Percentiles rank a stretch among this genome's conserved stretches.
Evolutionary conservation across 2,113 vertebrate species (phyloP).

Genomic region (Trichomycterus rosablanca): DNA sequence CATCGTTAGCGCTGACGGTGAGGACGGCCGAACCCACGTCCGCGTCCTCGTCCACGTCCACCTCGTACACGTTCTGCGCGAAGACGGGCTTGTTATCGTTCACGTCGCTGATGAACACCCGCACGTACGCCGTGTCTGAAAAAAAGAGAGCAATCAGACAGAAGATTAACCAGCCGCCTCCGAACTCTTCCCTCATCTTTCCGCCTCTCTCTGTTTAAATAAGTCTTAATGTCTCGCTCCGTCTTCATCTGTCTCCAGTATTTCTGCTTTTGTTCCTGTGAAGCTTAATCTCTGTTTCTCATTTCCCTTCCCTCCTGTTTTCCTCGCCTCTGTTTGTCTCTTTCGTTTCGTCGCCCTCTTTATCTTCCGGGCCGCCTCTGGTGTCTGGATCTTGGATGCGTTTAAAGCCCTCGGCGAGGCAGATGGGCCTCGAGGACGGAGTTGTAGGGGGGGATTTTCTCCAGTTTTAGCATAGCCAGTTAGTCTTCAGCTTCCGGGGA

Average conservation of each 20-base stretch:
- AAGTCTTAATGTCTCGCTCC: neutral
- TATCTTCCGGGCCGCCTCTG: conserved; percentile 33
- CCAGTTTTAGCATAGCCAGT: too few relatives aligned
- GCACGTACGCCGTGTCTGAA: conserved; percentile 78
- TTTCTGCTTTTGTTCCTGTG: too few relatives aligned
- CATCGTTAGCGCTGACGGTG: conserved; percentile 77
- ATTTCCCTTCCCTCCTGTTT: conserved; percentile 17
- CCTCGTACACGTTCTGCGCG: conserved; percentile 69
- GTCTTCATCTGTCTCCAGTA: conserved; percentile 3
- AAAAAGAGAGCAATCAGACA: conserved; percentile 39
- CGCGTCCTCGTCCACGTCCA: conserved; percentile 77
- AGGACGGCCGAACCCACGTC: conserved; percentile 75
- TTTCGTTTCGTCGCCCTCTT: conserved; percentile 9
- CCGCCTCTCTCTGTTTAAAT: neutral
- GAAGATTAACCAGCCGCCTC: conserved; percentile 43
- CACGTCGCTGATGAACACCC: conserved; percentile 79
- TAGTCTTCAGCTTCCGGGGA: too few relatives aligned
- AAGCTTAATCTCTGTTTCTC: neutral
- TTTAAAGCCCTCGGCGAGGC: conserved; percentile 63
- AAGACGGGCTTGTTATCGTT: conserved; percentile 86
- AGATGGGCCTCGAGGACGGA: conserved; percentile 40
- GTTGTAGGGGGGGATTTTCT: conserved; percentile 28
- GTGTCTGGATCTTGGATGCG: conserved; percentile 53
- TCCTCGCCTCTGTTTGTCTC: conserved; percentile 6
- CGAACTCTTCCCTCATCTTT: conserved; percentile 1